A percentile compares a stretch with the other conserved stretches of the same genome.
phyloP scores from a whole-genome alignment of 2,797 vertebrate species.

The Lutjanus argentimaculatus region DNA sequence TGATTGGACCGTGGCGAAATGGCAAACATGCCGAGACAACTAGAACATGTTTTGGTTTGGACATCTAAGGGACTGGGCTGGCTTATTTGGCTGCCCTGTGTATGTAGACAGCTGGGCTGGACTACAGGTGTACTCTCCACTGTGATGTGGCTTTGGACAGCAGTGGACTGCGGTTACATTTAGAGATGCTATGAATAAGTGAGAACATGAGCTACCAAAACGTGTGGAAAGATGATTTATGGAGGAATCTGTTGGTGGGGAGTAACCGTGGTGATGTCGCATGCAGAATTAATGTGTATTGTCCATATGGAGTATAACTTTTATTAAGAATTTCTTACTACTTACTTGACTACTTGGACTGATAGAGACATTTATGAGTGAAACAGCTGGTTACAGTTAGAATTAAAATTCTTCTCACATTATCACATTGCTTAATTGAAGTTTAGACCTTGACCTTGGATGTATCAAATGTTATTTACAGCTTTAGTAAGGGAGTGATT shows the following conservation, averaged over 20 bases:
- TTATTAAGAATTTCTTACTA: slow-evolving; percentile 19
- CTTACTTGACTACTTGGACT: slow-evolving; percentile 14
- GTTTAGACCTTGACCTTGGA: slow-evolving; percentile 76
- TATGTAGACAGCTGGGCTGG: slow-evolving; percentile 84
- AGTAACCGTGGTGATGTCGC: slow-evolving; percentile 17
- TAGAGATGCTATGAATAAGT: slow-evolving; percentile 69
- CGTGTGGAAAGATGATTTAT: slow-evolving; percentile 61
- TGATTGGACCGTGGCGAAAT: slow-evolving; percentile 65
- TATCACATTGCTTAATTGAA: slow-evolving; percentile 66
- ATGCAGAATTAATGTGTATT: slow-evolving; percentile 6
- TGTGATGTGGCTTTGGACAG: slow-evolving; percentile 76
- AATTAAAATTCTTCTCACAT: slow-evolving; percentile 61
- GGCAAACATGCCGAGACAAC: slow-evolving; percentile 80
- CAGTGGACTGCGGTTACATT: slow-evolving; percentile 61
- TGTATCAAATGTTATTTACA: slow-evolving; percentile 77
- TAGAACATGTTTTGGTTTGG: slow-evolving; percentile 80
- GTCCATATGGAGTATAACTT: slow-evolving; percentile 3
- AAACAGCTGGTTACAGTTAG: slow-evolving; percentile 63
- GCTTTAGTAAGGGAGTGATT: slow-evolving; percentile 74
- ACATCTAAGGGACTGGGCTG: slow-evolving; percentile 75
- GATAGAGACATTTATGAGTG: slow-evolving; percentile 27
- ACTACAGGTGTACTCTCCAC: slow-evolving; percentile 78
- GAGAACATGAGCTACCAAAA: slow-evolving; percentile 62
- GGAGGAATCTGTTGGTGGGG: slow-evolving; percentile 22
- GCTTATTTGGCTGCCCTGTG: slow-evolving; percentile 70